Evolutionary conservation across 1,140 invertebrate genomes (phyloP).

Genomic region (Bombus vancouverensis): DNA sequence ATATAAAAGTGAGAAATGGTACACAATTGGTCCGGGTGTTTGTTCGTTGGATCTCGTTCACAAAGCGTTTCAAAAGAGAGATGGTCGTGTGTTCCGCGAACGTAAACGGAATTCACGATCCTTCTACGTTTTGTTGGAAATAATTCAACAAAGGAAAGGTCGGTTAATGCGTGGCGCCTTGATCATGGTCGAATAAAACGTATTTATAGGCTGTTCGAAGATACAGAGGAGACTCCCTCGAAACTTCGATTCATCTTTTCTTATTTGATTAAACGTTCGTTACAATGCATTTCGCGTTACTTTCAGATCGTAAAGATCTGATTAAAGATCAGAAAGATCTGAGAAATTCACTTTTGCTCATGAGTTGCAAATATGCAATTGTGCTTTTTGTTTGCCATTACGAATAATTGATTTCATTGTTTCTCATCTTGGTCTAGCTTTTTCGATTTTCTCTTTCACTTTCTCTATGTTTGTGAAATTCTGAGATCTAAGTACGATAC

Average conservation of each 20-base stretch:
- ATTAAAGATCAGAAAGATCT: too few species aligned
- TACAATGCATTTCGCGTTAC: conserved; percentile 39
- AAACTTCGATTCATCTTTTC: neutral
- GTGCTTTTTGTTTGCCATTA: neutral
- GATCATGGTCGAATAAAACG: conserved; percentile 16
- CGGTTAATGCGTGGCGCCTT: conserved; percentile 67
- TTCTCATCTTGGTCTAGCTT: too few species aligned
- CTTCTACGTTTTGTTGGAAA: neutral
- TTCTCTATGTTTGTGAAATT: neutral
- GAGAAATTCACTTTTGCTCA: neutral
- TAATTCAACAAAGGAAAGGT: conserved; percentile 41
- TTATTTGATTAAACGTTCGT: conserved; percentile 28
- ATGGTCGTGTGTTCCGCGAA: neutral
- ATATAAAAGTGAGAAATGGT: conserved; percentile 76
- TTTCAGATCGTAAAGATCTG: neutral
- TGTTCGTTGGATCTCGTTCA: conserved; percentile 53
- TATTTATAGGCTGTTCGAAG: conserved; percentile 8
- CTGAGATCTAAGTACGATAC: too few species aligned
- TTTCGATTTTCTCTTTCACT: neutral
- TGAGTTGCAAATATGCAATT: neutral
- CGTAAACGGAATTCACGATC: neutral
- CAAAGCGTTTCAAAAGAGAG: conserved; percentile 6
- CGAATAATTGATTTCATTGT: neutral
- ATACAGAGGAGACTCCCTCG: conserved; percentile 20
- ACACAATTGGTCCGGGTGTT: conserved; percentile 67